These are phyloP conservation scores for Bathynomus jamesi DNA, from an alignment of 1,140 invertebrate species.

Conservation along the genomic window DNA sequence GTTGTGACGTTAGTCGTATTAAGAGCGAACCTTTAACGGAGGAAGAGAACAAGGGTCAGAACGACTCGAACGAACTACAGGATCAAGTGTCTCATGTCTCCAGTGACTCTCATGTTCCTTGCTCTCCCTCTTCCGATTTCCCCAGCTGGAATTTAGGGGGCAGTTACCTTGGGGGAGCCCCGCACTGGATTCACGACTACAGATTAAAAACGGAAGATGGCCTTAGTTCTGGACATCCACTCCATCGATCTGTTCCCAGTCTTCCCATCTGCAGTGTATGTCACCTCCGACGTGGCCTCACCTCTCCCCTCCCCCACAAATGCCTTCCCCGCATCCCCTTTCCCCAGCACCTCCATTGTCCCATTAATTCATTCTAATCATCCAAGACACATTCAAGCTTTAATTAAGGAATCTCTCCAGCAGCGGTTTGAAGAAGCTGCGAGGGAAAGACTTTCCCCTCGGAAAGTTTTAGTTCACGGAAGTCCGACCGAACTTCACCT, in stretches of 20 bases:
- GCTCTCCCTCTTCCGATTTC: constrained; percentile 14
- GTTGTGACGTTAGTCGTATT: neutral
- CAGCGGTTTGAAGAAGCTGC: constrained; percentile 11
- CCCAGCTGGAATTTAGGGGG: neutral
- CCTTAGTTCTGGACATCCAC: constrained; percentile 36
- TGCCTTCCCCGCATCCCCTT: constrained; percentile 9
- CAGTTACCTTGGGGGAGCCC: constrained; percentile 3
- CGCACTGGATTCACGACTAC: constrained; percentile 33
- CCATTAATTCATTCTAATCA: neutral
- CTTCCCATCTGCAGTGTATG: constrained; percentile 31
- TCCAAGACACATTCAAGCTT: constrained; percentile 5
- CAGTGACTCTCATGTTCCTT: constrained; percentile 7
- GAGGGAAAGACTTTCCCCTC: constrained; percentile 6
- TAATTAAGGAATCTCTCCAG: constrained; percentile 16
- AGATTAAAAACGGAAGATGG: constrained; percentile 35
- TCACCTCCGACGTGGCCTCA: constrained; percentile 23
- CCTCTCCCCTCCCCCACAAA: constrained; percentile 5
- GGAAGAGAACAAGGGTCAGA: neutral
- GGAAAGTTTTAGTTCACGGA: constrained; percentile 13
- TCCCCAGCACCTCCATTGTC: constrained; percentile 1
- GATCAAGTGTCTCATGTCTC: neutral
- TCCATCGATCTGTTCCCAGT: constrained; percentile 34
- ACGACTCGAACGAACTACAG: neutral
- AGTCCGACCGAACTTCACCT: constrained; percentile 6
- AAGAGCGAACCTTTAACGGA: constrained; percentile 41